A percentile compares a stretch with the other conserved stretches of the same genome.
phyloP scores from a whole-genome alignment of 2,113 vertebrate genomes.

The Sorex araneus region DNA sequence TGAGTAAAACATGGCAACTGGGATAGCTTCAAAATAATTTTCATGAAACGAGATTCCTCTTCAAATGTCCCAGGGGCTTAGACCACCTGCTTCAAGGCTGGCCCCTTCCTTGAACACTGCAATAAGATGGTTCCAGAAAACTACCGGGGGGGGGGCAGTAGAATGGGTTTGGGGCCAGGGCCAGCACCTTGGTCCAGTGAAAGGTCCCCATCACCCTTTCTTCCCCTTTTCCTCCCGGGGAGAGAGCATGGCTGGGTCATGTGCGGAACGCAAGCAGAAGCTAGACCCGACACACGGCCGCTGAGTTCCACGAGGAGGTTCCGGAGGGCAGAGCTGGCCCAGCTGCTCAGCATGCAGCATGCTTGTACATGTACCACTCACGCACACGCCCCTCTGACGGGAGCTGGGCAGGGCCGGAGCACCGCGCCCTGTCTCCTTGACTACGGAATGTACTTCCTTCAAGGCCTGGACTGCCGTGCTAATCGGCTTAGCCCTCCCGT shows the following conservation, averaged over 20 bases:
- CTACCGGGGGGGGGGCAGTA: neutral
- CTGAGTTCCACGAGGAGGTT: neutral
- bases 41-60: neutral
- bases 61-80: neutral
- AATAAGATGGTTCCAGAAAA: neutral
- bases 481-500: slow-evolving; percentile 55
- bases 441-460: slow-evolving; percentile 71
- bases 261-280: neutral
- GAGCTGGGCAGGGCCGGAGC: neutral
- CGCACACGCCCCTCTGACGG: neutral
- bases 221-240: neutral
- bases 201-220: neutral
- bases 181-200: neutral
- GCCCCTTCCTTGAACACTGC: neutral
- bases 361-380: neutral
- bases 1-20: slow-evolving; percentile 8
- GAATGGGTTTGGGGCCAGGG: too few relatives aligned
- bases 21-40: neutral
- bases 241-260: neutral
- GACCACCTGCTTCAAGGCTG: neutral
- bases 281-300: neutral
- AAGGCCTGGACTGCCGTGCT: slow-evolving; percentile 49
- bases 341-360: neutral
- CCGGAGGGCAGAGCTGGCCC: slow-evolving; percentile 13
- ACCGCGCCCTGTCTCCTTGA: slow-evolving; percentile 62